Evolutionary conservation across 2,888 invertebrate species (phyloP).

Genomic region (Amiota communis): DNA sequence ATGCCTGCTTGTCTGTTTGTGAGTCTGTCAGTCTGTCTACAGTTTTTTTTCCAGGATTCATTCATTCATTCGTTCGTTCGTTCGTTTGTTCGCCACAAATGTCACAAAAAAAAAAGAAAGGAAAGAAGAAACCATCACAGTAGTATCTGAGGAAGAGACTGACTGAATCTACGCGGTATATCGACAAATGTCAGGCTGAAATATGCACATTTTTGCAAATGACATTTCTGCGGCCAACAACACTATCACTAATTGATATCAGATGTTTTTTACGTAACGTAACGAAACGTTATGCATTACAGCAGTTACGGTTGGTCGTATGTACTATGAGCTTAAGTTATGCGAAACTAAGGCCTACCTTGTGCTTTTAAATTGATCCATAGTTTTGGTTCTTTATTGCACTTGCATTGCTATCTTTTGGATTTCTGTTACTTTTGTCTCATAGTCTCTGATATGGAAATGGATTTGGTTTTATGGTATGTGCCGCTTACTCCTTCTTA

Average conservation of each 20-base stretch:
- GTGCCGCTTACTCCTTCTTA: background rate
- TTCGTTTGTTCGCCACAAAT: conserved; percentile 7
- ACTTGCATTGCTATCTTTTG: no score
- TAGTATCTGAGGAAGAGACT: background rate
- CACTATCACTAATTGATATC: conserved; percentile 66
- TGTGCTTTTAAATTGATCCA: background rate
- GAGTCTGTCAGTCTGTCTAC: no score
- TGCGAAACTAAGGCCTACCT: background rate
- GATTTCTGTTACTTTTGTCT: no score
- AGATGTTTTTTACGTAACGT: conserved; percentile 46
- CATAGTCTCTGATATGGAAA: no score
- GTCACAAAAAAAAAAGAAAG: background rate
- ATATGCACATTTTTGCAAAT: conserved; percentile 66
- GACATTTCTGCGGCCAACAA: conserved; percentile 54
- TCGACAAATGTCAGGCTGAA: conserved; percentile 53
- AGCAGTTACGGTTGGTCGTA: background rate
- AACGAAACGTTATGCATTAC: conserved; percentile 3
- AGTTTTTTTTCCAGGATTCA: no score
- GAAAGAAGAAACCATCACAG: background rate
- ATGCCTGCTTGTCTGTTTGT: no score
- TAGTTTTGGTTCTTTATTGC: background rate
- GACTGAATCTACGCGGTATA: background rate
- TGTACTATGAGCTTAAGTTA: background rate
- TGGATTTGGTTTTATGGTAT: no score
- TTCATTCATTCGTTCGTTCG: no score